Conservation (phyloP, 2,888 invertebrate genomes). For the Cephus sareptanus region DNA sequence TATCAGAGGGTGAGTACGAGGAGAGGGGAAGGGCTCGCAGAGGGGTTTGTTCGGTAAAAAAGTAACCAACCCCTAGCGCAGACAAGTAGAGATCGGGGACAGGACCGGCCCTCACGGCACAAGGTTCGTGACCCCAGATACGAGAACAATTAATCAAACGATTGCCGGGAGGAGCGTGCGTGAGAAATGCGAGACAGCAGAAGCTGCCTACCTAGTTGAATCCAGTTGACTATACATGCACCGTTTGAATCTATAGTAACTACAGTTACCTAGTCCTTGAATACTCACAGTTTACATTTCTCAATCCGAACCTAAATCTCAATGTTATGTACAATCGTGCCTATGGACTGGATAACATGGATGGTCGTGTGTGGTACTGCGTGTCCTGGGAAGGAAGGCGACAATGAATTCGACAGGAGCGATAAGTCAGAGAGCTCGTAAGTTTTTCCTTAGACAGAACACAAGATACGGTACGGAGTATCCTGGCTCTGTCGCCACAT, state of each 20-base stretch:
- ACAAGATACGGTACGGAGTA: neutral
- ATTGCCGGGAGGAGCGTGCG: conserved; percentile 50
- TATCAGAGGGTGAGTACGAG: conserved; percentile 25
- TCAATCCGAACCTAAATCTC: neutral
- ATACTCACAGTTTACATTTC: neutral
- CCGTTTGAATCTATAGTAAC: neutral
- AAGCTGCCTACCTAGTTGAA: neutral
- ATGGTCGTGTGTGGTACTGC: neutral
- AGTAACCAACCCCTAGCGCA: conserved; percentile 34
- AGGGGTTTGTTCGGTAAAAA: conserved; percentile 31
- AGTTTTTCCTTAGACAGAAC: neutral
- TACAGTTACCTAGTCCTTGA: neutral
- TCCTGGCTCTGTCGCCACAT: neutral
- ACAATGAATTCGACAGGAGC: neutral
- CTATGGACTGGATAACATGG: neutral
- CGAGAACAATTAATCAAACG: conserved; percentile 54
- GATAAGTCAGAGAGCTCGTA: neutral
- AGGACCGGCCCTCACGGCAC: conserved; percentile 18
- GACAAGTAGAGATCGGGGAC: conserved; percentile 26
- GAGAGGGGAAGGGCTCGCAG: neutral
- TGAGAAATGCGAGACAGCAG: conserved; percentile 57
- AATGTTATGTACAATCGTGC: neutral
- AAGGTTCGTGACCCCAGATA: conserved; percentile 39
- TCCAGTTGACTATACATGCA: neutral
- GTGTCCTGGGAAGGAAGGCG: neutral